phyloP scores from a whole-genome alignment of 1,140 invertebrate genomes.

The Lepidurus arcticus region DNA sequence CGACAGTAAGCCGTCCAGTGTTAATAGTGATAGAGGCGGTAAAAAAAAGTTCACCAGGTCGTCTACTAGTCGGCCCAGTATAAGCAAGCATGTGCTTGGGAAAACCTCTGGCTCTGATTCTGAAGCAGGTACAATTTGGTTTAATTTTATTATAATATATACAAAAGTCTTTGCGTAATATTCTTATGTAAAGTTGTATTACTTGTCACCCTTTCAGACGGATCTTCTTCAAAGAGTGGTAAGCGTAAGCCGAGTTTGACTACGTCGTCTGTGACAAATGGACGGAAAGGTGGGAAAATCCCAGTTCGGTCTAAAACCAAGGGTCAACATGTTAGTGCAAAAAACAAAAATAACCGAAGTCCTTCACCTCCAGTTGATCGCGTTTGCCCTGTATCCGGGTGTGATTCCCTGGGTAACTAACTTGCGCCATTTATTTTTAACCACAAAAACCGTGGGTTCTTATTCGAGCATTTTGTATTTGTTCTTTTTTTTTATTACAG shows the following conservation, averaged over 20 bases:
- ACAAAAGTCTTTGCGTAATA: background rate
- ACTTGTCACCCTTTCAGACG: background rate
- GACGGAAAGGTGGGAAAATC: conserved; percentile 22
- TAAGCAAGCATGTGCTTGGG: conserved; percentile 31
- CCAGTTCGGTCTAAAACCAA: background rate
- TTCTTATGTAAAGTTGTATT: background rate
- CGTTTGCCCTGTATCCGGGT: conserved; percentile 77
- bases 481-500: conserved; percentile 40
- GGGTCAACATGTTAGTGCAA: conserved; percentile 24
- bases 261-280: conserved; percentile 26
- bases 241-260: conserved; percentile 32
- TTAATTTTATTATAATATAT: too few relatives aligned
- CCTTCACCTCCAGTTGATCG: conserved; percentile 49
- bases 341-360: conserved; percentile 37
- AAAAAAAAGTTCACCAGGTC: conserved; percentile 32
- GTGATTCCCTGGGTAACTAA: conserved; percentile 71
- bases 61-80: conserved; percentile 29
- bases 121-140: background rate
- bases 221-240: conserved; percentile 25
- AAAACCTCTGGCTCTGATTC: conserved; percentile 32
- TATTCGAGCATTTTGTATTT: conserved; percentile 37
- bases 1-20: conserved; percentile 26
- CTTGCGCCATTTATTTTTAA: conserved; percentile 60
- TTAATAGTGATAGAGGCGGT: conserved; percentile 23
- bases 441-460: conserved; percentile 26